Base-by-base conservation (phyloP, 1,140 invertebrate genomes). In the Rhyacophila brunnea region DNA sequence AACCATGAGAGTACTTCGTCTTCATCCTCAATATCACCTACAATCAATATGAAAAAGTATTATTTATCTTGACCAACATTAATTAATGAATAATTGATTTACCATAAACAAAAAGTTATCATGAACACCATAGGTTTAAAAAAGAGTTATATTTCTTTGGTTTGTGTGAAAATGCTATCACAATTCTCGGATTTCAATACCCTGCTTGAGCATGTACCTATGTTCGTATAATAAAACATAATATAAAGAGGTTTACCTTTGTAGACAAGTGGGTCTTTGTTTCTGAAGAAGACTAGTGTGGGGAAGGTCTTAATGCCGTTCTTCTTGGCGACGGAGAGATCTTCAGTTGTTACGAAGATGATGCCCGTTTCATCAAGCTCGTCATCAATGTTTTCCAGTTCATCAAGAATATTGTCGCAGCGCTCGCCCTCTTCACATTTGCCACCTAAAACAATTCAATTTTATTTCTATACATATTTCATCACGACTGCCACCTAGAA, bases 361-460 rank as follows among this genome's bases (percentile, higher is more conserved):
- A 96, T 95, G 46, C 93, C 93, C 61, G 90, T 90, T 77, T 95
- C 92, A 71, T 96, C 94, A 1, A 95, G 75, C 71, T 96, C 93
- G 72, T 96, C 93, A 68, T 97, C 94, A 64, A 96, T 93, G 64
- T 93, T 93, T 71, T 96, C 93, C 36, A 96, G 74, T 71, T 93
- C 91, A 10, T 90, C 84, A 11, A 95, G 75, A 51, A 93, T 90
- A 59, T 87, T 85, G 62, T 93, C 90, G 67, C 92, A 95, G 66
- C 89, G 80, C 67, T 93, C 87, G 9, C 90, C 91, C 57, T 92
- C 89, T 65, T 93, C 90, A 68, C 92, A 95, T 45, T 87, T 87
- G 20, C 92, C 91, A 74, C 85, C 87, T 89, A 38, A 40, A 74
- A 70, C 2, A n/a, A n/a, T n/a, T n/a, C n/a, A n/a, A n/a, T n/a